phyloP scores from a whole-genome alignment of 2,797 vertebrate genomes.

The Allochrocebus solatus region DNA sequence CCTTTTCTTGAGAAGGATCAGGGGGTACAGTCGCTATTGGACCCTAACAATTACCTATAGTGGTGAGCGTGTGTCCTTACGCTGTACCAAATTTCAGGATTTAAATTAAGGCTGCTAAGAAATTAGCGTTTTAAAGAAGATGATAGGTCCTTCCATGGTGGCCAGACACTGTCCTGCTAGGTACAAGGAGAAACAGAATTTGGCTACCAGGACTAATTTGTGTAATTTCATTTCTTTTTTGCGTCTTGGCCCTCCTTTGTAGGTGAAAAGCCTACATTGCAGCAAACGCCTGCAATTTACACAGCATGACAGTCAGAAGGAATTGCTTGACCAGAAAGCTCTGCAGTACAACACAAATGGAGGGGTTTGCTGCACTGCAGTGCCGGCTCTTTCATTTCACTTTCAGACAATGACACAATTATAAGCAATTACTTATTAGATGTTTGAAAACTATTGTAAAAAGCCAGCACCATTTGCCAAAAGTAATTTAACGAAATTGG shows the following conservation, averaged over 20 bases:
- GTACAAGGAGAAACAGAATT: constrained; percentile 41
- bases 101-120: constrained; percentile 36
- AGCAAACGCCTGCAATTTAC: constrained; percentile 59
- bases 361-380: not conserved
- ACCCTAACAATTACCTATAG: not conserved
- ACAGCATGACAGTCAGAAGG: constrained; percentile 41
- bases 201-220: constrained; percentile 40
- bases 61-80: not conserved
- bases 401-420: constrained; percentile 69
- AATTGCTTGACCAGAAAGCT: constrained; percentile 41
- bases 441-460: constrained; percentile 62
- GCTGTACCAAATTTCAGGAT: not conserved
- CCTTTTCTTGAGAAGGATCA: not conserved
- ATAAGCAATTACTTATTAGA: constrained; percentile 72
- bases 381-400: constrained; percentile 59
- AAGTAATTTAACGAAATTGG: constrained; percentile 64
- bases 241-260: constrained; percentile 33
- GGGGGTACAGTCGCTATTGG: not conserved
- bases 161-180: constrained; percentile 23
- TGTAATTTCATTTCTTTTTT: constrained; percentile 44
- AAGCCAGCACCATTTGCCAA: constrained; percentile 59
- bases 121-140: constrained; percentile 39
- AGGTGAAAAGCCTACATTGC: constrained; percentile 46
- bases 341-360: constrained; percentile 32
- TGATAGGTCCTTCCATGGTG: not conserved